Conservation (phyloP, 2,888 invertebrate species). For the Suillia variegata region DNA sequence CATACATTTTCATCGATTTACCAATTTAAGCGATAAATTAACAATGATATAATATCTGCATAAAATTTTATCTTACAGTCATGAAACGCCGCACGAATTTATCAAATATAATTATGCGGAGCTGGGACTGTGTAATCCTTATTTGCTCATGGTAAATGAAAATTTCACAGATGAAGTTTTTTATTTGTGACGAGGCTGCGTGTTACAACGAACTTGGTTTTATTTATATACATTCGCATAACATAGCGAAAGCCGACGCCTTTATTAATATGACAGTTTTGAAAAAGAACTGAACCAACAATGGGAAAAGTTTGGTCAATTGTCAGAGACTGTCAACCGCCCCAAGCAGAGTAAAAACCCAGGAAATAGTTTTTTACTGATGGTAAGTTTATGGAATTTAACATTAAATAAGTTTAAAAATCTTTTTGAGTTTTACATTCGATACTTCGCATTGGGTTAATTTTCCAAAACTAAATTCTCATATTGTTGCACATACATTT, state of each 20-base stretch:
- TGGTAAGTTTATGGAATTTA: no score
- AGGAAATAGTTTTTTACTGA: no score
- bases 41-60: slow-evolving; percentile 51
- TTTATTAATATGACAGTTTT: slow-evolving; percentile 41
- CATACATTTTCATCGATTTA: slow-evolving; percentile 50
- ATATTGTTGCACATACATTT: slow-evolving; percentile 52
- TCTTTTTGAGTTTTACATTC: no score
- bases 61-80: slow-evolving; percentile 52
- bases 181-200: slow-evolving; percentile 57
- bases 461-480: no score
- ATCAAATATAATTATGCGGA: slow-evolving; percentile 49
- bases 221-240: slow-evolving; percentile 38
- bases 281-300: slow-evolving; percentile 39
- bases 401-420: no score
- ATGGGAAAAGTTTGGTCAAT: slow-evolving; percentile 29
- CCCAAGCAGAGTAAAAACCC: no score
- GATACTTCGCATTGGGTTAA: no score
- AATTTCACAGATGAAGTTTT: slow-evolving; percentile 91
- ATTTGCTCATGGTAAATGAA: slow-evolving; percentile 74
- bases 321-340: slow-evolving; percentile 33
- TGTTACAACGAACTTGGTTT: slow-evolving; percentile 41
- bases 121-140: slow-evolving; percentile 57
- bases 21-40: slow-evolving; percentile 30
- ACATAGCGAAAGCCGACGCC: slow-evolving; percentile 46
- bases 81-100: slow-evolving; percentile 52